Percentiles rank a stretch among this genome's conserved stretches.
Conservation (phyloP, 2,113 vertebrate species). For the Etia nguti region DNA sequence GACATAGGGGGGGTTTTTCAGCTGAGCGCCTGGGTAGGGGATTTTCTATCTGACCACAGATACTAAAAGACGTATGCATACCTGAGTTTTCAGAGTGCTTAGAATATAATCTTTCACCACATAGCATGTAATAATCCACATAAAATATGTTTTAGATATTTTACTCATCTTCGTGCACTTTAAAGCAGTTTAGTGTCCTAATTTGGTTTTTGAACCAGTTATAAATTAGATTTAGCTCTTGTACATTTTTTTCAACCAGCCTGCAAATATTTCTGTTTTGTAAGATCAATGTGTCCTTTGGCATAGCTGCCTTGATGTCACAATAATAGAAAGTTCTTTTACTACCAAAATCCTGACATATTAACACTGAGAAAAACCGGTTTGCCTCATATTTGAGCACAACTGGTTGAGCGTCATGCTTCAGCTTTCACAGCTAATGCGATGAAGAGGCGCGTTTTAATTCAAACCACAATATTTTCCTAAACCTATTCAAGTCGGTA, state of each 20-base stretch:
- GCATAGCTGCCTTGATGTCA: not conserved
- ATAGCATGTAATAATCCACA: not conserved
- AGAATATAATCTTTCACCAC: not conserved
- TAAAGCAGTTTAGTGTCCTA: not conserved
- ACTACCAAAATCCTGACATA: not conserved
- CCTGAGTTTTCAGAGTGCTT: not conserved
- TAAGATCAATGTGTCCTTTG: not conserved
- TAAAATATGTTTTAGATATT: not conserved
- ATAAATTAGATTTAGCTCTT: not conserved
- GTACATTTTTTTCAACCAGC: not conserved
- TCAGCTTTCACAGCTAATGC: not conserved
- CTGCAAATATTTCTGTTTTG: not conserved
- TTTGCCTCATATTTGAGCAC: not conserved
- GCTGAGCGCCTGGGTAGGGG: not conserved
- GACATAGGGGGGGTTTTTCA: not conserved
- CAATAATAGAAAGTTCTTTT: not conserved
- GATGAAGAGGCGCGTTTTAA: fast-evolving
- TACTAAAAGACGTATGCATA: not conserved
- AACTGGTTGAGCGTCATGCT: not conserved
- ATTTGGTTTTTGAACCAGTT: not conserved
- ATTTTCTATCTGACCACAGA: not conserved
- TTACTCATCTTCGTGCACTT: not conserved
- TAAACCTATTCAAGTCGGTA: not conserved
- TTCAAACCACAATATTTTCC: not conserved
- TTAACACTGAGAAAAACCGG: fast-evolving